A percentile compares a stretch with the other conserved stretches of the same genome.
Conservation (phyloP, 2,888 invertebrate genomes). For the Dexiosoma caninum region DNA sequence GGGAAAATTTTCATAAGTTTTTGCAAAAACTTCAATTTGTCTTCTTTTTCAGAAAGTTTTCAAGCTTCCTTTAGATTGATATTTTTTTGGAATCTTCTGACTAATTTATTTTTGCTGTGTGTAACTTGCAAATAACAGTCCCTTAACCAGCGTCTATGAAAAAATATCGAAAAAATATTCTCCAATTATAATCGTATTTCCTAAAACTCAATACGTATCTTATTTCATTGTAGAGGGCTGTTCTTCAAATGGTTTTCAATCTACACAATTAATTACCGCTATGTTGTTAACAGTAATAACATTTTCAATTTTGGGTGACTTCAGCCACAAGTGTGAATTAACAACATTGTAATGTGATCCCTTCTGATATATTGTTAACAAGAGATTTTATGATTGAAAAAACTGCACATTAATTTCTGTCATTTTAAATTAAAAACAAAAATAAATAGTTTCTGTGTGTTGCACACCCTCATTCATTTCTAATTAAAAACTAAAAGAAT, state of each 20-base stretch:
- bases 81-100: too few species aligned
- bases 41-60: too few species aligned
- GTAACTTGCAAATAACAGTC: too few species aligned
- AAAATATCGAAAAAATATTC: too few species aligned
- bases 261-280: neutral
- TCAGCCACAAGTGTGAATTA: slow-evolving; percentile 22
- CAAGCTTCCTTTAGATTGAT: too few species aligned
- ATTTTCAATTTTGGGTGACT: neutral
- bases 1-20: too few species aligned
- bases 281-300: neutral
- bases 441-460: neutral
- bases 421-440: slow-evolving; percentile 13
- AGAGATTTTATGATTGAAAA: slow-evolving; percentile 20
- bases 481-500: slow-evolving; percentile 44
- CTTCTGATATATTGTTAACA: slow-evolving; percentile 34
- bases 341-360: slow-evolving; percentile 11
- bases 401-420: neutral
- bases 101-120: too few species aligned
- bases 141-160: too few species aligned
- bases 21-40: too few species aligned
- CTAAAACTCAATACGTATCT: too few species aligned
- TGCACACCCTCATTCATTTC: slow-evolving; percentile 46
- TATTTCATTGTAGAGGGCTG: too few species aligned
- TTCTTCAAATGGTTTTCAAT: neutral
- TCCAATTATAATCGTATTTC: too few species aligned